phyloP scores from a whole-genome alignment of 2,888 invertebrate genomes.

The Mythimna vitellina region DNA sequence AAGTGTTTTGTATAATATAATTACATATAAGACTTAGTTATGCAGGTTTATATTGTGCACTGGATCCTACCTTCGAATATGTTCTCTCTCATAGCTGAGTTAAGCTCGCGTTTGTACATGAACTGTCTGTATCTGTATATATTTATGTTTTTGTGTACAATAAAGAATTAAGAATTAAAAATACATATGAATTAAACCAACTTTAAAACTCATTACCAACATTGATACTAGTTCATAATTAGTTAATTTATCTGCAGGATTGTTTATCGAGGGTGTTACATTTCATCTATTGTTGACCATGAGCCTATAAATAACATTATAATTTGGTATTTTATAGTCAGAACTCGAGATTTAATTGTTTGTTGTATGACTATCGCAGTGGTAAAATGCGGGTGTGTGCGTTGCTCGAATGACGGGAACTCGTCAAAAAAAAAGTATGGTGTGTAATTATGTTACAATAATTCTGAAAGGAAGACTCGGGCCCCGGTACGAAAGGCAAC shows the following conservation, averaged over 20 bases:
- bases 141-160: too few species aligned
- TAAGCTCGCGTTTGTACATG: too few species aligned
- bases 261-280: not conserved
- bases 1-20: too few species aligned
- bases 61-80: too few species aligned
- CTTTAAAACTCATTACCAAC: not conserved
- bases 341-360: slow-evolving; percentile 4
- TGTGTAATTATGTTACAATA: not conserved
- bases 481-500: too few species aligned
- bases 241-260: not conserved
- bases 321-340: not conserved
- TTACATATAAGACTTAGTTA: too few species aligned
- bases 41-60: too few species aligned
- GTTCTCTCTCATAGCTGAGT: too few species aligned
- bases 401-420: not conserved
- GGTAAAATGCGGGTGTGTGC: slow-evolving; percentile 11
- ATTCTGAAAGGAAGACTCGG: too few species aligned
- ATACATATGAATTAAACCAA: not conserved
- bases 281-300: not conserved
- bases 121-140: too few species aligned
- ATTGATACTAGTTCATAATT: not conserved
- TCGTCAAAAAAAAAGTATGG: not conserved
- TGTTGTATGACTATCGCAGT: not conserved
- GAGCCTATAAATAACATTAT: not conserved
- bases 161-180: too few species aligned